Conservation (phyloP, 2,113 vertebrate species). For the Sula dactylatra region DNA sequence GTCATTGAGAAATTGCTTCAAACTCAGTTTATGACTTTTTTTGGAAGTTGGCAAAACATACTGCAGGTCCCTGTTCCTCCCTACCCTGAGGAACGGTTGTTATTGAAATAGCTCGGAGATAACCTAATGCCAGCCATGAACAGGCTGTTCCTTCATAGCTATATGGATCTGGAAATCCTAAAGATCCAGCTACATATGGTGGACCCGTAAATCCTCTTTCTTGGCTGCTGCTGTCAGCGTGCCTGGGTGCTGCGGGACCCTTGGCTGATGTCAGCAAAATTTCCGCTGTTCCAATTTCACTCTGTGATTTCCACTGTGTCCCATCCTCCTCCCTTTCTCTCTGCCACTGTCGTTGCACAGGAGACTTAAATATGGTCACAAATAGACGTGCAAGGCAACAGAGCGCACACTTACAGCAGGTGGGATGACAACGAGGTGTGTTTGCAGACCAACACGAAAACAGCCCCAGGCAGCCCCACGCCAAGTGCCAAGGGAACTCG, state of each 20-base stretch:
- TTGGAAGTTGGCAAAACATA: not conserved
- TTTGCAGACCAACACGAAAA: not conserved
- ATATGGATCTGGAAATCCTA: not conserved
- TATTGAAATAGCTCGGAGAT: not conserved
- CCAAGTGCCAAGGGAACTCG: accelerated
- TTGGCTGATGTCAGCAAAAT: not conserved
- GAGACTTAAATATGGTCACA: not conserved
- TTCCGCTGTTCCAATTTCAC: not conserved
- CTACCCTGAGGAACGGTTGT: not conserved
- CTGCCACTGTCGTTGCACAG: accelerated
- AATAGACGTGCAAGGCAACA: not conserved
- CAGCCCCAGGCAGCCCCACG: not conserved
- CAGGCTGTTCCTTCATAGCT: not conserved
- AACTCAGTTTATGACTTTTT: not conserved
- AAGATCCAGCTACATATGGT: not conserved
- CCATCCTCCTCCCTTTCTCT: not conserved
- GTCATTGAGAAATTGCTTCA: not conserved
- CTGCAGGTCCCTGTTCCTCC: not conserved
- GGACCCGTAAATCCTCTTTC: not conserved
- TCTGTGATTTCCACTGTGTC: not conserved
- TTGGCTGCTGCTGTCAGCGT: not conserved
- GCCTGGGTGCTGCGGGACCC: not conserved
- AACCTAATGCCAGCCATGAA: accelerated
- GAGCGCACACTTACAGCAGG: not conserved
- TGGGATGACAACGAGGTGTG: not conserved